Conservation (phyloP, 2,797 vertebrate species). For the Poeciliopsis presidionis region DNA sequence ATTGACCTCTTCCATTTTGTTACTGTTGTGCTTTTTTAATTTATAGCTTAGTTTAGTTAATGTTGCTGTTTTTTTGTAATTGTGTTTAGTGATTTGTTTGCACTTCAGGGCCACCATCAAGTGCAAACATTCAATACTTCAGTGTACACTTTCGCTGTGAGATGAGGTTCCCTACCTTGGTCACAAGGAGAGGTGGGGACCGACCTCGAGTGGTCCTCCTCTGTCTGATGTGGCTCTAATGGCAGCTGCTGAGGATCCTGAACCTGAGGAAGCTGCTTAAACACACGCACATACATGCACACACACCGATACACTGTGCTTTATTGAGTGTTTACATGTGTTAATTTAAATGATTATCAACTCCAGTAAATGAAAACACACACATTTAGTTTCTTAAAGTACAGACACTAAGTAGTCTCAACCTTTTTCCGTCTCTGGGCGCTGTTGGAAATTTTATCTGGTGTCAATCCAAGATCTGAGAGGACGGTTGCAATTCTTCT, state of each 20-base stretch:
- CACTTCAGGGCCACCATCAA: too few relatives aligned
- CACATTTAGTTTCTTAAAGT: not conserved
- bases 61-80: too few relatives aligned
- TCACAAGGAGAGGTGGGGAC: slow-evolving; percentile 95
- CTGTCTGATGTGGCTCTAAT: slow-evolving; percentile 81
- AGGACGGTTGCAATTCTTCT: slow-evolving; percentile 94
- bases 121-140: not conserved
- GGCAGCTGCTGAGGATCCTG: slow-evolving; percentile 85
- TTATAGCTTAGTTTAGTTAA: too few relatives aligned
- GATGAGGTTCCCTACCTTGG: slow-evolving; percentile 79
- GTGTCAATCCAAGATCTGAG: slow-evolving; percentile 94
- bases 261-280: slow-evolving; percentile 85
- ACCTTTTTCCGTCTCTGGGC: slow-evolving; percentile 94
- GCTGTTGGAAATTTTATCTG: slow-evolving; percentile 95
- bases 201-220: slow-evolving; percentile 92
- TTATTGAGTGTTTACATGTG: not conserved
- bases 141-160: not conserved
- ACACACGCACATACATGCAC: not conserved
- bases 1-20: too few relatives aligned
- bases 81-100: too few relatives aligned
- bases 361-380: not conserved
- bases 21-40: too few relatives aligned
- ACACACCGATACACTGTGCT: not conserved
- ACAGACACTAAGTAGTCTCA: not conserved
- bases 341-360: not conserved